These are phyloP conservation scores for Gymnogyps californianus DNA, from an alignment of 2,113 vertebrate genomes.

Conservation along the genomic window DNA sequence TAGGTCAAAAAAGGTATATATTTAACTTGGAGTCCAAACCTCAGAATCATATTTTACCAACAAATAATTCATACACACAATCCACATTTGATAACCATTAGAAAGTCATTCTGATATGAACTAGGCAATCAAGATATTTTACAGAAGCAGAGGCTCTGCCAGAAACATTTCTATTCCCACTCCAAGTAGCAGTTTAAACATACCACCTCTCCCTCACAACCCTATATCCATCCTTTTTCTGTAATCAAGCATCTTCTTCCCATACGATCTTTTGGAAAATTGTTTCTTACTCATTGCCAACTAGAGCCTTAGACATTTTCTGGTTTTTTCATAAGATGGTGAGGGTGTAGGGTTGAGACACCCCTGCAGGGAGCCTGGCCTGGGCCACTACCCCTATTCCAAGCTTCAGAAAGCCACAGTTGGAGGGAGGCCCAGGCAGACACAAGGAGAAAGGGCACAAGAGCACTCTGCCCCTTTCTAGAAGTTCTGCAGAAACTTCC, in stretches of 20 bases:
- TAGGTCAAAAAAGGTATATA: constrained; percentile 25
- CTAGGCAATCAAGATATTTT: not conserved
- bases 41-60: not conserved
- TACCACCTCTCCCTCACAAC: not conserved
- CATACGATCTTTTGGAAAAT: not conserved
- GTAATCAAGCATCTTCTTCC: not conserved
- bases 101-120: not conserved
- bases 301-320: not conserved
- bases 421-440: not conserved
- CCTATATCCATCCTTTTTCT: not conserved
- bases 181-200: not conserved
- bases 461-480: not conserved
- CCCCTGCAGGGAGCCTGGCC: not conserved
- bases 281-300: not conserved
- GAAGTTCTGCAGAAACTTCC: not conserved
- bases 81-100: not conserved
- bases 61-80: not conserved
- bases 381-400: not conserved
- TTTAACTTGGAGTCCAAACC: constrained; percentile 4
- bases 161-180: not conserved
- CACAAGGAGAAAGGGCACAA: not conserved
- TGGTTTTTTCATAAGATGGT: not conserved
- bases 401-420: not conserved
- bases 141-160: not conserved
- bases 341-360: not conserved